These are phyloP conservation scores for Apamea monoglypha DNA, from an alignment of 2,888 invertebrate species.

Conservation along the genomic window DNA sequence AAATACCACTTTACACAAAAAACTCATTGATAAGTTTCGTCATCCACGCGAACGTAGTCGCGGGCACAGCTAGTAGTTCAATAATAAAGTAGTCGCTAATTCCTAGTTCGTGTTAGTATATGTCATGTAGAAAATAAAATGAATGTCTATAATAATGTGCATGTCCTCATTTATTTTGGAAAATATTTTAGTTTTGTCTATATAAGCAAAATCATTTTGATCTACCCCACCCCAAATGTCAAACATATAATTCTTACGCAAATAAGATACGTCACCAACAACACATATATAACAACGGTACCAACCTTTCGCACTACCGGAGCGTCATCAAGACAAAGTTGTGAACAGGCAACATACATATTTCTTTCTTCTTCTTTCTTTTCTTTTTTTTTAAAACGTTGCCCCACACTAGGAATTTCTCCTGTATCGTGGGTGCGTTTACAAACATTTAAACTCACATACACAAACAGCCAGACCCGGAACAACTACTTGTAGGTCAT, in stretches of 20 bases:
- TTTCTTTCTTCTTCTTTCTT: no score
- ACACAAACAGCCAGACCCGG: no score
- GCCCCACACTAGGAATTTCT: no score
- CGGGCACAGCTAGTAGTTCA: no score
- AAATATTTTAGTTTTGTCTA: constrained; percentile 48
- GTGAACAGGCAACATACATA: constrained; percentile 69
- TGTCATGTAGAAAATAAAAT: constrained; percentile 53
- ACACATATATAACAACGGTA: constrained; percentile 71
- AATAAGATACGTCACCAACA: constrained; percentile 68
- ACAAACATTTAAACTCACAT: no score
- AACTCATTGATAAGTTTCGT: no score
- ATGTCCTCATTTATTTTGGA: constrained; percentile 53
- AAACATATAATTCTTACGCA: constrained; percentile 60
- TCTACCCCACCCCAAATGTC: constrained; percentile 53
- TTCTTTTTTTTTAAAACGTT: no score
- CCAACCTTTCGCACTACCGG: constrained; percentile 99
- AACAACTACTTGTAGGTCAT: no score
- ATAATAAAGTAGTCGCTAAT: constrained; percentile 79
- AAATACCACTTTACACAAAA: no score
- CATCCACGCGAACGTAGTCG: no score
- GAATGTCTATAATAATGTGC: constrained; percentile 53
- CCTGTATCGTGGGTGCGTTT: no score
- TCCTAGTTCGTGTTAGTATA: constrained; percentile 77
- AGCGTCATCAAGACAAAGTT: constrained; percentile 98
- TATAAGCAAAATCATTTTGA: constrained; percentile 47